Evolutionary conservation across 2,797 vertebrate species (phyloP).

Genomic region (Anabacerthia variegaticeps): DNA sequence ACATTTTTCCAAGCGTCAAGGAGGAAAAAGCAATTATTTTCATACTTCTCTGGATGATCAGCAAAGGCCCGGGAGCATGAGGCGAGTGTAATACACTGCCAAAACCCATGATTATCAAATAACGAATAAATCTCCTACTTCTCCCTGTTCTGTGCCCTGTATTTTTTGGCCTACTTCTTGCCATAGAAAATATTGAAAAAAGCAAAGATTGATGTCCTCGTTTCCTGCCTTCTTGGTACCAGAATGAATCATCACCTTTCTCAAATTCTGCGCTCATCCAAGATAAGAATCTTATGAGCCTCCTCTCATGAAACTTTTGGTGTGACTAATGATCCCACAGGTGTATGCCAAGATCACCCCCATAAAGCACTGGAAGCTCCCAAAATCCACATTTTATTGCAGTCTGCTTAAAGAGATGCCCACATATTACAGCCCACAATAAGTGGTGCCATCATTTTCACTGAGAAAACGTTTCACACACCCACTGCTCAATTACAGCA

Average conservation of each 20-base stretch:
- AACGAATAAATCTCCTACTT: background rate
- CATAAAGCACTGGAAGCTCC: background rate
- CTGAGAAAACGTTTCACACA: background rate
- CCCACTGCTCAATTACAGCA: background rate
- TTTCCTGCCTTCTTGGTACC: background rate
- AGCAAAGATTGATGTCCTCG: background rate
- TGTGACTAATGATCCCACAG: background rate
- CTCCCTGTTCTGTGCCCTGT: background rate
- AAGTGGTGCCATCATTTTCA: background rate
- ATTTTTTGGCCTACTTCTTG: background rate
- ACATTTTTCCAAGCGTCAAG: background rate
- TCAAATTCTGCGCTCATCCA: background rate
- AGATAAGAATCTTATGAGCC: background rate
- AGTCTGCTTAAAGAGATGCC: background rate
- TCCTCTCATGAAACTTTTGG: background rate
- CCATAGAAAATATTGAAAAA: background rate
- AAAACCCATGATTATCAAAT: background rate
- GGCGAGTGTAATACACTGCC: background rate
- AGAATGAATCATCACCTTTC: background rate
- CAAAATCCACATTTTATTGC: background rate
- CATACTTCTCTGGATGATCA: background rate
- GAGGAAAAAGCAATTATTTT: slow-evolving; percentile 14
- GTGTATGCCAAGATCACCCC: background rate
- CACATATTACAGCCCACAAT: background rate
- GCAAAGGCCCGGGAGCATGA: background rate